Evolutionary conservation across 2,797 vertebrate genomes (phyloP), one percentile per base, ranked within the genome.

Genomic region (Bucorvus abyssinicus): DNA sequence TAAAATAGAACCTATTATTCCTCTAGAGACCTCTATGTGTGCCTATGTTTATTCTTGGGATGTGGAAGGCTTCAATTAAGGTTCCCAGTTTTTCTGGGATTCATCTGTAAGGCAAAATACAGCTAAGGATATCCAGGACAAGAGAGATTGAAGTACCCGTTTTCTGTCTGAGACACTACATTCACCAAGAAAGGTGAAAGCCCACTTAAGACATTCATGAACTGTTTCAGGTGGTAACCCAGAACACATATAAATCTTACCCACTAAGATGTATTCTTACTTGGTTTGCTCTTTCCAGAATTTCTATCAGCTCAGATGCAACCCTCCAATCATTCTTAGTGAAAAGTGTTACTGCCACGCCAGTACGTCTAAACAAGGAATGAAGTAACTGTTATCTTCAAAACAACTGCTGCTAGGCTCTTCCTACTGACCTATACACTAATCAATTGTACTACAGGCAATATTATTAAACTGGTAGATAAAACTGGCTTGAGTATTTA

Each of bases 211-310:
- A 71, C 10, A 29, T 60, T 94, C 23, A 16, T 4, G 9, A 60
- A 23, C 19, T 12, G 34, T 36, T 79, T 70, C 57, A 79, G 40
- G 30, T 55, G 18, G 18, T 69, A 73, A 69, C 32, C 14, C 20
- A 80, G 56, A 81, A 68, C 8, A 32, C 70, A 36, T 4, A 16
- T 2, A 74, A 53, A 53, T 22, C 60, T 77, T 67, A 68, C 27
- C 10, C 81, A 68, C 53, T 10, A 57, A 71, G 59, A 61, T 30
- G 42, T 26, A 63, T 77, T 47, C 97, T 95, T 96, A 99, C 99
- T 98, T 99, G 99, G 75, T 98, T 98, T 82, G 99, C 97, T 97
- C 99, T 98, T 97, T 99, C 98, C 92, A 99, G 97, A 94, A 99
- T 99, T 73, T 97, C 97, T 93, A 99, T 98, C 91, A 99, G 97